Conservation (phyloP, 30 jellyfish, hydroid and myxozoan species). For the Aurelia sp. region DNA sequence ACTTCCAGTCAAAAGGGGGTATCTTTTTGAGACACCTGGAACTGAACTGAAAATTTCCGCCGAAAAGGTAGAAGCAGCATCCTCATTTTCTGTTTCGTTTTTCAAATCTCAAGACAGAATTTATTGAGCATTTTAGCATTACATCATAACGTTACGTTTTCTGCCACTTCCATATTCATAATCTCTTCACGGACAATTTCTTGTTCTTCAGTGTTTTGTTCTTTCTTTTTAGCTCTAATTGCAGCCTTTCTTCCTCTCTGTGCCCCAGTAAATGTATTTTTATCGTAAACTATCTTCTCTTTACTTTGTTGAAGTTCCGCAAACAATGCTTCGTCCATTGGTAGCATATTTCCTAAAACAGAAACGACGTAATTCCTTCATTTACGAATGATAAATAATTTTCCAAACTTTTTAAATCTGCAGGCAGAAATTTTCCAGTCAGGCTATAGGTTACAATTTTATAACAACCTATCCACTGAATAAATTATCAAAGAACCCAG, state of each 20-base stretch:
- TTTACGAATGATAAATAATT: too few species aligned
- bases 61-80: too few species aligned
- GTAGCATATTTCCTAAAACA: slow-evolving; percentile 52
- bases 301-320: slow-evolving; percentile 19
- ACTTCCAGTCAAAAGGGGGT: too few species aligned
- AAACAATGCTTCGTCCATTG: slow-evolving; percentile 65
- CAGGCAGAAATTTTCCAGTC: too few species aligned
- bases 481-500: too few species aligned
- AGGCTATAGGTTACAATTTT: too few species aligned
- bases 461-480: too few species aligned
- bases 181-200: slow-evolving; percentile 31
- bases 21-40: too few species aligned
- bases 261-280: background rate
- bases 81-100: too few species aligned
- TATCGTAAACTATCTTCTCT: background rate
- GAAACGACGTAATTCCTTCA: background rate
- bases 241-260: background rate
- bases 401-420: background rate
- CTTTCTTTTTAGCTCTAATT: background rate
- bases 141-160: slow-evolving; percentile 22
- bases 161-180: slow-evolving; percentile 57
- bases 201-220: background rate
- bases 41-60: too few species aligned
- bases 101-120: too few species aligned
- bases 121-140: too few species aligned